Evolutionary conservation across 2,797 vertebrate genomes (phyloP).

Genomic region (Squalus acanthias): DNA sequence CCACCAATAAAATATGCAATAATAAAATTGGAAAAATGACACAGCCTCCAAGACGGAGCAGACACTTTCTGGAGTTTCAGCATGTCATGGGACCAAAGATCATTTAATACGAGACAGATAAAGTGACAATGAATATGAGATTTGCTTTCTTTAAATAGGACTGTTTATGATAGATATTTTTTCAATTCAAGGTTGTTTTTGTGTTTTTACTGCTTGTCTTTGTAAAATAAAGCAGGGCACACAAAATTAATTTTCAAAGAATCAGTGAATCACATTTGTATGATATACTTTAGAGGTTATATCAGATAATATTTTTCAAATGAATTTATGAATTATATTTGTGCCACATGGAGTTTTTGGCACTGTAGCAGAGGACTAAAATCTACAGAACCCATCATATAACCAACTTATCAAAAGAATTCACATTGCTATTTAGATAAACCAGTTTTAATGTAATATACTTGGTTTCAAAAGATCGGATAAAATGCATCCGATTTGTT

Average conservation of each 20-base stretch:
- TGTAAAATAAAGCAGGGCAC: background rate
- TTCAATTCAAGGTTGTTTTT: background rate
- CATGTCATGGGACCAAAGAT: constrained; percentile 22
- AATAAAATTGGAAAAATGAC: constrained; percentile 44
- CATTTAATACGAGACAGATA: background rate
- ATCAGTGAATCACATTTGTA: background rate
- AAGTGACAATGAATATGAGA: background rate
- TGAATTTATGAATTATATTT: background rate
- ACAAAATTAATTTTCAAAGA: background rate
- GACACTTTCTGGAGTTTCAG: constrained; percentile 25
- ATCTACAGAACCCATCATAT: background rate
- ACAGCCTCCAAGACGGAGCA: background rate
- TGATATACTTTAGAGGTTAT: background rate
- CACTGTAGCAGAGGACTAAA: background rate
- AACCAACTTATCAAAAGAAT: background rate
- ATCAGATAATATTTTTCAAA: background rate
- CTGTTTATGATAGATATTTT: background rate
- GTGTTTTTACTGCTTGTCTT: background rate
- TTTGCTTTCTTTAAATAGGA: background rate
- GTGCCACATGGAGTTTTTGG: background rate
- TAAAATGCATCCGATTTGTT: background rate
- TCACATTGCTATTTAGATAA: background rate
- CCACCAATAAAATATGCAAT: constrained; percentile 46
- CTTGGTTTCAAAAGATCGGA: background rate
- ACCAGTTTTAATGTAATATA: background rate